Base-by-base conservation (phyloP, 2,888 invertebrate species). In the Peribatodes rhomboidaria region DNA sequence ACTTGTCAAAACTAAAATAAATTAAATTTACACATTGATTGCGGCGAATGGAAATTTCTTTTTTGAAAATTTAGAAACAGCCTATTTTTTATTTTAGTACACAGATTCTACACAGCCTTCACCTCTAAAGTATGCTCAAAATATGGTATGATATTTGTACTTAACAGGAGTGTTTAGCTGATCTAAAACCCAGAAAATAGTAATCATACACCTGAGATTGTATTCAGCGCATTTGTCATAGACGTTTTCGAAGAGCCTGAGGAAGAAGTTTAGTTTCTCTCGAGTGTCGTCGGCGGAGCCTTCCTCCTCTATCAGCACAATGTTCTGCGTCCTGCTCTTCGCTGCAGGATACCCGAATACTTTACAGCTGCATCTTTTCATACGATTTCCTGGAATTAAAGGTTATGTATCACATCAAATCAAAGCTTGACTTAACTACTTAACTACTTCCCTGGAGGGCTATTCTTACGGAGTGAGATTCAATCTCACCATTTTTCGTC, bases 141-240 rank as follows among this genome's bases (percentile, higher is more conserved):
- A n/a, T n/a, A n/a, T n/a, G n/a, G n/a, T n/a, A n/a, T n/a, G n/a
- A n/a, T n/a, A n/a, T n/a, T n/a, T n/a, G n/a, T n/a, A n/a, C n/a
- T n/a, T n/a, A n/a, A n/a, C n/a, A n/a, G n/a, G n/a, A n/a, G n/a
- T n/a, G n/a, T n/a, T n/a, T n/a, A n/a, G n/a, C 27, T 27, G 6
- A 27, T 27, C 2, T 27, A 27, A 27, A 27, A 27, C 27, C 27
- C 2, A 27, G 6, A 27, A 27, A 42, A 42, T 42, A 16, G 8
- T 18, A 18, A 42, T 9, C 20, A 11, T 42, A 64, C 41, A 84
- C 86, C 85, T 83, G 31, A 85, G 57, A 67, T 86, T 86, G 55
- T 82, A 86, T 14, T 72, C 79, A 41, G 83, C 82, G 56, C 86
- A 86, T 60, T 71, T 73, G 8, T 81, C 80, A 59, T 85, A 86